Base-by-base conservation (phyloP, 1,140 invertebrate species). In the Ceratitis capitata region DNA sequence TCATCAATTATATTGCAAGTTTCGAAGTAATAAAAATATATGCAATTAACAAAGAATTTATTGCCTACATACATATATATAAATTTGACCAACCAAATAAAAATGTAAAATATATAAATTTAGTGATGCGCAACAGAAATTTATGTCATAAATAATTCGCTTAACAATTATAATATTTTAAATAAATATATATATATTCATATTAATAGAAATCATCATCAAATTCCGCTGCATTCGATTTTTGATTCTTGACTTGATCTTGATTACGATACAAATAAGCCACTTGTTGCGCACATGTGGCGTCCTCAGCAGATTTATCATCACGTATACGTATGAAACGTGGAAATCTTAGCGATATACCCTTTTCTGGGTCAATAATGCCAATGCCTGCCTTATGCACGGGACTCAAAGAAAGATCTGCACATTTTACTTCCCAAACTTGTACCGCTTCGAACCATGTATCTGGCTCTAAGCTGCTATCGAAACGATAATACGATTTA, bases 341-440 rank as follows among this genome's bases (percentile, higher is more conserved):
- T 12, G 98, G 99, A 93, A 99, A 99, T 74, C 99, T 93, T 19
- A 99, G 92, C 1, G 98, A 99, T 87, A 99, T 98, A 23, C 99
- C 99, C 89, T 97, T 97, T 88, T 97, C 96, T 32, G 95, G 94
- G 93, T 99, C 97, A 69, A 98, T 96, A 90, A 98, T 95, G 86
- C 98, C 98, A 51, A 95, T 92, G 4, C 96, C 98, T 84, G 99
- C 99, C 90, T 93, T 94, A 91, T 99, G 98, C 56, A 98, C 95
- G 19, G 99, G 98, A 16, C 98, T 99, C 35, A 99, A 94, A 9
- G 98, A 99, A 32, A 99, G 94, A 94, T 99, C 99, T 0, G 99
- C 99, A 92, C 98, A 99, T 92, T 99, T 99, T 10, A 99, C 95
- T 94, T 99, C 99, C 98, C 98, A 99, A 16, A 99, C 97, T 92